These are phyloP conservation scores for Zaprionus bogoriensis DNA, from an alignment of 2,888 invertebrate genomes.

Conservation along the genomic window DNA sequence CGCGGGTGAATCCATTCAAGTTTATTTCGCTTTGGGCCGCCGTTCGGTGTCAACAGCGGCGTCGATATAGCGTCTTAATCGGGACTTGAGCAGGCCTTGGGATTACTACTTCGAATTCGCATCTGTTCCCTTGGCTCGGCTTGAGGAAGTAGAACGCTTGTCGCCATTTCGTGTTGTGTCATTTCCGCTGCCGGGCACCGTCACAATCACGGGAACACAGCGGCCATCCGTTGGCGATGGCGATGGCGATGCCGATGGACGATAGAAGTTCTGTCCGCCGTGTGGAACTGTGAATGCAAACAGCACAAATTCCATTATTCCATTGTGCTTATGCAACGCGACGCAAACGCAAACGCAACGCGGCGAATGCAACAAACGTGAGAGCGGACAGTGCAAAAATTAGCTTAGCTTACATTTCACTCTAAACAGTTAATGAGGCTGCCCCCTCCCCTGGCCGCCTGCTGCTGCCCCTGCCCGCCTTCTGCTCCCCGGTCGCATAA, in stretches of 20 bases:
- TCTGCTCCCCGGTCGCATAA: not conserved
- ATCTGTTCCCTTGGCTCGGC: no score
- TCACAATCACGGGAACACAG: no score
- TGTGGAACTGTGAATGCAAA: no score
- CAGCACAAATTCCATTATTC: conserved; percentile 21
- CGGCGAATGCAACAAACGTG: conserved; percentile 30
- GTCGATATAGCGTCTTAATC: no score
- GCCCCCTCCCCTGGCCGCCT: not conserved
- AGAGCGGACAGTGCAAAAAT: conserved; percentile 41
- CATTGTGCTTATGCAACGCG: conserved; percentile 30
- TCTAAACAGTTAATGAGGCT: conserved; percentile 51
- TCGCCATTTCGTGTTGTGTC: not conserved
- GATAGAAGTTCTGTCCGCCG: conserved; percentile 25
- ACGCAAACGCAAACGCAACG: no score
- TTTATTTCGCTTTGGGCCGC: not conserved
- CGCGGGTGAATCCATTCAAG: conserved; percentile 5
- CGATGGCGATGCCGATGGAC: no score
- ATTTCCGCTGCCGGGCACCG: not conserved
- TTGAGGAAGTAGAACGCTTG: not conserved
- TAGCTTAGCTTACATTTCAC: conserved; percentile 51
- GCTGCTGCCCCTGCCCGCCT: not conserved
- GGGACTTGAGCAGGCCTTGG: not conserved
- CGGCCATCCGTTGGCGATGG: no score
- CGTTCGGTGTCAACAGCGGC: not conserved
- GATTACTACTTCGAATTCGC: not conserved